phyloP scores from a whole-genome alignment of 2,888 invertebrate genomes.

The Plagiodera versicolora region DNA sequence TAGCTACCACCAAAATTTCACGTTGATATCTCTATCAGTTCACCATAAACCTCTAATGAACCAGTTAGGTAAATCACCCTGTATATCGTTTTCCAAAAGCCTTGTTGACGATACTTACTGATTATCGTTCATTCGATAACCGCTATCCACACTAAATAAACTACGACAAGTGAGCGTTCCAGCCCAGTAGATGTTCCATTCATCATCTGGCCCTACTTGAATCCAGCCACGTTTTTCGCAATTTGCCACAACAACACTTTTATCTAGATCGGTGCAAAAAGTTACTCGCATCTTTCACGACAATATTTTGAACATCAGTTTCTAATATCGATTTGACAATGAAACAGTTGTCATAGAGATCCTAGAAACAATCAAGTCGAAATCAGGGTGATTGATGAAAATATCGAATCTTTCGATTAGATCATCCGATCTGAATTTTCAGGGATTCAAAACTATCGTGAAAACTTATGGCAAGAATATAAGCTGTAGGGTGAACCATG shows the following conservation, averaged over 20 bases:
- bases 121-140: constrained; percentile 89
- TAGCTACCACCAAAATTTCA: no score
- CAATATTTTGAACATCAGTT: constrained; percentile 14
- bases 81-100: no score
- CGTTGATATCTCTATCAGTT: no score
- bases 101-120: constrained; percentile 62
- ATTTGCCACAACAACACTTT: constrained; percentile 88
- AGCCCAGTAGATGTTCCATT: constrained; percentile 97
- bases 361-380: not conserved
- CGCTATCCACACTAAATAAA: constrained; percentile 89
- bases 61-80: no score
- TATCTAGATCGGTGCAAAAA: constrained; percentile 88
- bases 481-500: no score
- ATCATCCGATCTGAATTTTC: no score
- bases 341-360: constrained; percentile 19
- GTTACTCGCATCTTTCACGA: constrained; percentile 56
- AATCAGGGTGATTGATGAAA: no score
- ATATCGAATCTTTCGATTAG: no score
- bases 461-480: no score
- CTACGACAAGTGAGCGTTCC: constrained; percentile 88
- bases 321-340: constrained; percentile 25
- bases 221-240: constrained; percentile 91
- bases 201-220: constrained; percentile 85
- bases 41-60: no score
- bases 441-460: no score